These are phyloP conservation scores for Phengaris arion DNA, from an alignment of 2,888 invertebrate species.

Conservation along the genomic window DNA sequence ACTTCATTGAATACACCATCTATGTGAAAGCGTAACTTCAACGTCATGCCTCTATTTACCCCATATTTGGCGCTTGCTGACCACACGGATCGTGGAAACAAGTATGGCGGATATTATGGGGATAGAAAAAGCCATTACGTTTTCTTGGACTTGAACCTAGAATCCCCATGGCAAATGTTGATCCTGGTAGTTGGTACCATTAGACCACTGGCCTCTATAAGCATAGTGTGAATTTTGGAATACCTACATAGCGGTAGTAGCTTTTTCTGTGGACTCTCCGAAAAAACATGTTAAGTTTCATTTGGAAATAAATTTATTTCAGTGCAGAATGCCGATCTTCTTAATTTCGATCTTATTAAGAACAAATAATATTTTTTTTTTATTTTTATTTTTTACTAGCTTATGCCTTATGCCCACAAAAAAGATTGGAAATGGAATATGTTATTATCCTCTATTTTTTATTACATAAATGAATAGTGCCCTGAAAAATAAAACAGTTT, in stretches of 20 bases:
- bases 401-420: no score
- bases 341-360: no score
- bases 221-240: constrained; percentile 19
- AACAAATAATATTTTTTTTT: no score
- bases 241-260: background rate
- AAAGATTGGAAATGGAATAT: no score
- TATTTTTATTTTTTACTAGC: no score
- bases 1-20: constrained; percentile 56
- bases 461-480: no score
- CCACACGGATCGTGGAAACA: constrained; percentile 67
- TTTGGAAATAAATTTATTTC: no score
- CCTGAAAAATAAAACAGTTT: no score
- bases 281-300: no score
- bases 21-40: constrained; percentile 58
- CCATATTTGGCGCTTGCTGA: constrained; percentile 66
- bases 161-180: no score
- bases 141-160: constrained; percentile 55
- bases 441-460: no score
- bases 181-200: constrained; percentile 39
- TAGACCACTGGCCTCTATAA: constrained; percentile 42
- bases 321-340: background rate
- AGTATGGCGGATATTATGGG: constrained; percentile 75
- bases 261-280: no score
- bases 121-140: constrained; percentile 37
- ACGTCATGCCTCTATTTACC: constrained; percentile 58